phyloP scores from a whole-genome alignment of 2,113 vertebrate genomes.

The Cromileptes altivelis region DNA sequence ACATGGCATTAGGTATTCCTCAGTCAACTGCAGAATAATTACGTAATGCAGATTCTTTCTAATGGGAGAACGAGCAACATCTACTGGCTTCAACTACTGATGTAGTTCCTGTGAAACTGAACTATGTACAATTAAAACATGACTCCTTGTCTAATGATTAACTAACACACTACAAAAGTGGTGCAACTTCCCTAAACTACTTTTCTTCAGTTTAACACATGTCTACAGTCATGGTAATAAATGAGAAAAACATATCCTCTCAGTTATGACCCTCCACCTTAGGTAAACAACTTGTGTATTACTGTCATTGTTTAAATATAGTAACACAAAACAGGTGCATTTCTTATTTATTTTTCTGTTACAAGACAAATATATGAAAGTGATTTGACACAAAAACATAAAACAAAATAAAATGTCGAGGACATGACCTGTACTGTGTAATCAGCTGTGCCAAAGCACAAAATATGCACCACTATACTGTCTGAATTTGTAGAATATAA shows the following conservation, averaged over 20 bases:
- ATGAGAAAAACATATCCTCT: background rate
- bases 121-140: background rate
- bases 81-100: background rate
- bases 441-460: background rate
- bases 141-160: background rate
- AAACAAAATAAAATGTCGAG: background rate
- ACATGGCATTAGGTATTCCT: background rate
- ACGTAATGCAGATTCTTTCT: background rate
- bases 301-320: no score
- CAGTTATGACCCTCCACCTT: background rate
- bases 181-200: background rate
- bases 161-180: background rate
- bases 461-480: background rate
- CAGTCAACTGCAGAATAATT: background rate
- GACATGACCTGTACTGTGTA: background rate
- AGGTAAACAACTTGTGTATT: background rate
- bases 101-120: background rate
- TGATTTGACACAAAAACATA: background rate
- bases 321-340: no score
- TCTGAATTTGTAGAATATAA: background rate
- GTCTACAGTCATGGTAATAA: background rate
- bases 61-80: background rate
- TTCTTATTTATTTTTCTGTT: background rate
- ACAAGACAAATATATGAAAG: background rate
- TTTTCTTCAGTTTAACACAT: background rate